Conservation (phyloP, 2,797 vertebrate genomes). For the Hybognathus amarus region DNA sequence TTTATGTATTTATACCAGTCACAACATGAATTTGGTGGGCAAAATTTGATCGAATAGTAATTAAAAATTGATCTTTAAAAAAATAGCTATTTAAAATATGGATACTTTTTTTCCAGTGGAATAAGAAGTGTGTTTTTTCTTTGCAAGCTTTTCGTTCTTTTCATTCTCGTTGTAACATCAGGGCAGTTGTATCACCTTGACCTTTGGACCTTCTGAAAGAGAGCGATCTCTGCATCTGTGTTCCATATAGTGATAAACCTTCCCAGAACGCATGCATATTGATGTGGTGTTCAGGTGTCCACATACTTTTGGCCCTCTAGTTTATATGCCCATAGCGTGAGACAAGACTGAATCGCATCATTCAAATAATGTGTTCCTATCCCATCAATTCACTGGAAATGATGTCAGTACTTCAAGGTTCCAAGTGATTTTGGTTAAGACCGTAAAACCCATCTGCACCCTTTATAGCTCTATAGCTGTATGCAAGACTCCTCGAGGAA, state of each 20-base stretch:
- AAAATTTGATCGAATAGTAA: not conserved
- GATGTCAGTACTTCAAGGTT: not conserved
- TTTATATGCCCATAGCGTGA: not conserved
- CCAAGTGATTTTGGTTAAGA: not conserved
- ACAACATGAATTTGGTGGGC: not conserved
- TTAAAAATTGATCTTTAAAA: not conserved
- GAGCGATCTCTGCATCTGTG: not conserved
- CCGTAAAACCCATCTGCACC: conserved; percentile 30
- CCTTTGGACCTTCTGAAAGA: not conserved
- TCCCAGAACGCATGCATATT: not conserved
- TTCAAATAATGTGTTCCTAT: not conserved
- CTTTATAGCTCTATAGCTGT: conserved; percentile 26
- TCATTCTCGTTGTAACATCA: not conserved
- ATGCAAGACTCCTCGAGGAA: conserved; percentile 37
- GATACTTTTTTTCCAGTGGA: not conserved
- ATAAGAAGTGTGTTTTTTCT: not conserved
- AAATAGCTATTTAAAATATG: not conserved
- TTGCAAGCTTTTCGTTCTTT: not conserved
- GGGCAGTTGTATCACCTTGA: not conserved
- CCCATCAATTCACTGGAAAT: not conserved
- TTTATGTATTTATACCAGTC: not conserved
- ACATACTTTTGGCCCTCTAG: not conserved
- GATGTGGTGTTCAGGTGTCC: not conserved
- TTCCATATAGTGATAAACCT: not conserved
- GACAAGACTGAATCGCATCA: not conserved